Base-by-base conservation (phyloP, 2,888 invertebrate genomes). In the Diarsia dahlii region DNA sequence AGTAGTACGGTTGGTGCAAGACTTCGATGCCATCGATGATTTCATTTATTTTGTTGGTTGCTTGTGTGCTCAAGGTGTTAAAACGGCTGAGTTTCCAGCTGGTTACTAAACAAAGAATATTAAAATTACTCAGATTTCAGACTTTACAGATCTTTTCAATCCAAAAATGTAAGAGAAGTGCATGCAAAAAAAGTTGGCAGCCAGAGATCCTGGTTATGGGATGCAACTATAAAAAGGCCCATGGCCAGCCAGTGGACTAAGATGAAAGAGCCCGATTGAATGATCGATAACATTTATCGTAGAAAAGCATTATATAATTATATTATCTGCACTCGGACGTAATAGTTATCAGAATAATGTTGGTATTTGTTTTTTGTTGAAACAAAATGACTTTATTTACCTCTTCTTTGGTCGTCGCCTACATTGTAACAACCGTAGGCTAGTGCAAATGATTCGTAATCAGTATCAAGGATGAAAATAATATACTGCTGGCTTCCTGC, bases 371-470 rank as follows among this genome's bases (percentile, higher is more conserved):
- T 28, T 0, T 15, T 23, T 0, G 15, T 23, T 62, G 12, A 0
- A 28, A 34, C 1, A 46, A 18, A 5, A 58, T 62, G 2, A 63
- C 64, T 52, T 92, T 23, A 54, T 18, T 86, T 89, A 97, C 97
- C 92, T 87, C 93, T 90, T 85, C 95, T 95, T 73, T 88, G 81
- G 60, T 96, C 86, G 15, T 91, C 86, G 70, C 93, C 93, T 54
- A 95, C 90, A 84, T 97, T 95, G 1, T 89, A 89, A 88, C 97
- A 98, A 50, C 97, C 97, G 95, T 97, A 97, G 2, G 97, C 97
- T 0, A 97, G 95, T 6, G 97, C 94, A 82, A 97, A 97, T 60
- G 95, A 94, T 0, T 93, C 93, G 88, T 98, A 98, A 89, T 97
- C 97, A 0, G 97, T 97, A 50, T 96, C 90, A 13, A 76, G 80